A percentile compares a stretch with the other conserved stretches of the same genome.
These are phyloP conservation scores for Dynastes hyllus DNA, from an alignment of 2,888 invertebrate genomes.

Conservation along the genomic window DNA sequence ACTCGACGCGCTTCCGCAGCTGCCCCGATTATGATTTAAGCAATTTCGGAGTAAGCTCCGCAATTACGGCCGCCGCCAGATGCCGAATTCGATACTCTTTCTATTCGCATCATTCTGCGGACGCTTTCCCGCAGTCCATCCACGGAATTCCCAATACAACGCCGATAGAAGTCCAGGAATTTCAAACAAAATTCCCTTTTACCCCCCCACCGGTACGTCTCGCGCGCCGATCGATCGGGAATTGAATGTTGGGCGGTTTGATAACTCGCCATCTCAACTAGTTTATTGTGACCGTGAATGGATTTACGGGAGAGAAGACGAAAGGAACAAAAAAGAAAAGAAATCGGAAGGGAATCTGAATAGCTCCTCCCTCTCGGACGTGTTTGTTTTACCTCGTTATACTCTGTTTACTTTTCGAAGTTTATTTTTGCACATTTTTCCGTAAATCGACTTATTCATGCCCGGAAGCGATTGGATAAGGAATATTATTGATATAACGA, in stretches of 20 bases:
- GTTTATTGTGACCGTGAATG: constrained; percentile 37
- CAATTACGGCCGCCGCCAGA: constrained; percentile 1
- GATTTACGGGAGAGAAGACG: constrained; percentile 2
- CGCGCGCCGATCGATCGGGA: constrained; percentile 20
- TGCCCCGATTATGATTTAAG: constrained; percentile 21
- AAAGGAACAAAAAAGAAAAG: neutral
- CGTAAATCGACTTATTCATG: constrained; percentile 7
- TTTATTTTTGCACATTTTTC: constrained; percentile 2
- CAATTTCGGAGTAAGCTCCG: constrained; percentile 30
- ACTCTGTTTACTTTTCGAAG: constrained; percentile 15
- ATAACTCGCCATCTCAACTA: constrained; percentile 44
- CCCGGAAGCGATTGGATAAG: neutral
- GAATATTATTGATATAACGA: neutral
- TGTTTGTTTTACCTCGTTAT: constrained; percentile 31
- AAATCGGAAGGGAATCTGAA: constrained; percentile 8
- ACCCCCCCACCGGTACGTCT: too few species aligned
- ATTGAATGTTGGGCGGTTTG: constrained; percentile 44
- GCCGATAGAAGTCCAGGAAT: constrained; percentile 25
- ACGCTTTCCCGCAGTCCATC: neutral
- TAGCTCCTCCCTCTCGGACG: constrained; percentile 22
- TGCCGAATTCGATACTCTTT: constrained; percentile 19
- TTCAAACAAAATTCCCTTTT: constrained; percentile 20
- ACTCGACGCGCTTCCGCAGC: constrained; percentile 10
- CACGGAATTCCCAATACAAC: constrained; percentile 11
- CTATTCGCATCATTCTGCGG: neutral